Evolutionary conservation across 2,113 vertebrate species (phyloP).

Genomic region (Origma solitaria): DNA sequence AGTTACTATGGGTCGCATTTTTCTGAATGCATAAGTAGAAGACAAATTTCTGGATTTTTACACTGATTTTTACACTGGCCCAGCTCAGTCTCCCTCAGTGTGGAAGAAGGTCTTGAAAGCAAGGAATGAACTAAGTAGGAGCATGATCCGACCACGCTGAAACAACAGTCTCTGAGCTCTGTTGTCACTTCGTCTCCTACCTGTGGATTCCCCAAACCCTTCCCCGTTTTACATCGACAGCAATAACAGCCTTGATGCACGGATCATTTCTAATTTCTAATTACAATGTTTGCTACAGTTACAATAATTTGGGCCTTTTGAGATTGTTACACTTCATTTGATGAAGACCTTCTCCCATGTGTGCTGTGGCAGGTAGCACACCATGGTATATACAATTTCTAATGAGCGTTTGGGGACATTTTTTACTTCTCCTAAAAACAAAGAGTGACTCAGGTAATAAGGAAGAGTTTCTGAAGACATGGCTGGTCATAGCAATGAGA

Average conservation of each 20-base stretch:
- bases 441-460: not conserved
- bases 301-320: not conserved
- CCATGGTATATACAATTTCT: not conserved
- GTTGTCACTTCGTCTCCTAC: not conserved
- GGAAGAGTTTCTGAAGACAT: not conserved
- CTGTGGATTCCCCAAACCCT: not conserved
- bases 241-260: not conserved
- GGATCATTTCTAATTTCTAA: not conserved
- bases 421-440: not conserved
- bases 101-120: not conserved
- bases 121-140: not conserved
- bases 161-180: not conserved
- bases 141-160: not conserved
- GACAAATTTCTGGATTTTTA: not conserved
- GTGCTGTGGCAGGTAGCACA: not conserved
- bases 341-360: not conserved
- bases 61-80: not conserved
- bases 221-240: rapidly evolving
- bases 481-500: not conserved
- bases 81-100: not conserved
- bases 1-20: not conserved
- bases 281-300: not conserved
- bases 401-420: not conserved
- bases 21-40: not conserved
- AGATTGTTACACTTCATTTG: not conserved